Evolutionary conservation across 2,113 vertebrate genomes (phyloP), one percentile per base, ranked within the genome.

Genomic region (Colossoma macropomum): DNA sequence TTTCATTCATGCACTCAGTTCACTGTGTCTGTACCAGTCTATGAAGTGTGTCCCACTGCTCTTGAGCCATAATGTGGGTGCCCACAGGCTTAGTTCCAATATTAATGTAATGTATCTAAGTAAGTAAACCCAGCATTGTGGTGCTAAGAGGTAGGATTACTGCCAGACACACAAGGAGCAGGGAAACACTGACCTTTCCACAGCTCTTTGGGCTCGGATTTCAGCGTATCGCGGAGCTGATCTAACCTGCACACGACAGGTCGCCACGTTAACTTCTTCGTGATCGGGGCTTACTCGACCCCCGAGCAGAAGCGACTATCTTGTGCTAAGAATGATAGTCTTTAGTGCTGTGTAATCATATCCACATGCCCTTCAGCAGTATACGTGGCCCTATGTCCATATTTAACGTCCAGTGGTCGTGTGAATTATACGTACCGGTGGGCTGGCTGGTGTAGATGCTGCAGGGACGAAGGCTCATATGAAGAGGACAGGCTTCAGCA

Each of bases 391-490:
- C 41, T 4, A 10, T 45, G 41, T n/a, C n/a, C n/a, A n/a, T n/a
- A n/a, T n/a, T n/a, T n/a, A n/a, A n/a, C 50, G 2, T 4, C 2
- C 41, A 12, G 38, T 27, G 21, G 19, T 52, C 7, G 23, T 34
- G 15, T 69, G 27, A 25, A 60, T 28, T 34, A 41, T 85, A 81
- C 84, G 62, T 80, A 85, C 84, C 84, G 66, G 59, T 50, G 63
- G 84, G 38, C 41, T 63, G 79, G 60, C 59, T 6, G 74, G 56
- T 65, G 41, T 25, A 48, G 63, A 77, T 69, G 83, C 77, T 80
- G 83, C 83, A 75, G 62, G 63, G 38, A 77, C 7, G 74, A 50
- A 17, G 17, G 70, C 71, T 41, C 80, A 52, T 1, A 66, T 45
- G 48, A 54, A 38, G 62, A 78, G 75, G 75, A 62, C 62, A 52